Evolutionary conservation across 1,140 invertebrate genomes (phyloP), one percentile per base, ranked within the genome.

Genomic region (Amyelois transitella): DNA sequence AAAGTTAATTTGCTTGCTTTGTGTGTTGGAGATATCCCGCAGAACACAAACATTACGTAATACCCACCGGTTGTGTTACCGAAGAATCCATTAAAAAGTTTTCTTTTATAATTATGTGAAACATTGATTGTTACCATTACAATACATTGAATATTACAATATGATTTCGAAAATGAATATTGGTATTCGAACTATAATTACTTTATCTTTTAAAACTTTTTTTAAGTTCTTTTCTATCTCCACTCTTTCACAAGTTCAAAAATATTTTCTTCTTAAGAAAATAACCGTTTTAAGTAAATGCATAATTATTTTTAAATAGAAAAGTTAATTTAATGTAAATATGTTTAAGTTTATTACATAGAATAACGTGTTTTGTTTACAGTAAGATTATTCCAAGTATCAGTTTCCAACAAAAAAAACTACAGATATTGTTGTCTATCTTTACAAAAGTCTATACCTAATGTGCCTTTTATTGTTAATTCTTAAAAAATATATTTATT

Each of bases 251-350:
- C n/a, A n/a, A n/a, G n/a, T n/a, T n/a, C n/a, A n/a, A n/a, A n/a
- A n/a, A n/a, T n/a, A n/a, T n/a, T n/a, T n/a, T n/a, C n/a, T n/a
- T n/a, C n/a, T n/a, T n/a, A n/a, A n/a, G n/a, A n/a, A n/a, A n/a
- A n/a, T n/a, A n/a, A n/a, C n/a, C n/a, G n/a, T n/a, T n/a, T n/a
- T n/a, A n/a, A n/a, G n/a, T n/a, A n/a, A n/a, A 32, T 51, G 5
- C 43, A 20, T 52, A 18, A 50, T n/a, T 6, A 49, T 49, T 14
- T 49, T 12, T 6, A 22, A 49, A 7, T 2, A 22, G 47, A 17
- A 48, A 50, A 50, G 24, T 50, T 25, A 6, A 22, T 50, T 52
- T 43, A 21, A 4, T 52, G 51, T 52, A 52, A 52, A 52, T 52
- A 52, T 52, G 3, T 52, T 52, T 52, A 43, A 20, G 28, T 52